Evolutionary conservation across 1,140 invertebrate species (phyloP).

Genomic region (Drosophila funebris): DNA sequence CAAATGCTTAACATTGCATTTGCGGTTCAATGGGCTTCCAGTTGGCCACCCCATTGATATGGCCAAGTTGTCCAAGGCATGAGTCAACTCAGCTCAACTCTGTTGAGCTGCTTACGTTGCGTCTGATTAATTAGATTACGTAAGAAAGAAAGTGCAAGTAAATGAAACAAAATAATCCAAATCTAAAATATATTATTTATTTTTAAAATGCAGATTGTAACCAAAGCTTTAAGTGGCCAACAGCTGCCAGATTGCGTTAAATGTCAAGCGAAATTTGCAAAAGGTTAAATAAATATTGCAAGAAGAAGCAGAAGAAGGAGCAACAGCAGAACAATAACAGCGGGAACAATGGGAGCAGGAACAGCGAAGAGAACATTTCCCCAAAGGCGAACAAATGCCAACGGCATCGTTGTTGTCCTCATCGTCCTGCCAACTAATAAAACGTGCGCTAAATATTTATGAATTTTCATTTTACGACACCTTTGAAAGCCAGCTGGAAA

Average conservation of each 20-base stretch:
- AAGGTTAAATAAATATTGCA: conserved; percentile 33
- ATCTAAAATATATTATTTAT: not conserved
- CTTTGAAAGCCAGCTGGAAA: conserved; percentile 55
- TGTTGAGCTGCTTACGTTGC: conserved; percentile 51
- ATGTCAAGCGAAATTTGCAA: conserved; percentile 25
- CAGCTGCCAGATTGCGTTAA: conserved; percentile 23
- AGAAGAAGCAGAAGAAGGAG: not conserved
- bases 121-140: conserved; percentile 68
- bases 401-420: conserved; percentile 26
- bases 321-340: conserved; percentile 18
- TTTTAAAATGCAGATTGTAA: not conserved
- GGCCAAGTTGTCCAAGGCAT: conserved; percentile 14
- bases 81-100: not conserved
- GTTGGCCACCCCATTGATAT: conserved; percentile 13
- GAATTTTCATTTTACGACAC: conserved; percentile 78
- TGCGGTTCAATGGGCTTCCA: conserved; percentile 64
- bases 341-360: conserved; percentile 3
- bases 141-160: conserved; percentile 1
- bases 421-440: conserved; percentile 60
- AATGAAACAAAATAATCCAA: too few relatives aligned
- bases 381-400: conserved; percentile 41
- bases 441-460: conserved; percentile 79
- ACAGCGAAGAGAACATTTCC: conserved; percentile 11
- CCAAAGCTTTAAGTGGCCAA: conserved; percentile 12
- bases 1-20: conserved; percentile 72